Evolutionary conservation across 2,888 invertebrate species (phyloP), one percentile per base, ranked within the genome.

Genomic region (Branchellion lobata): DNA sequence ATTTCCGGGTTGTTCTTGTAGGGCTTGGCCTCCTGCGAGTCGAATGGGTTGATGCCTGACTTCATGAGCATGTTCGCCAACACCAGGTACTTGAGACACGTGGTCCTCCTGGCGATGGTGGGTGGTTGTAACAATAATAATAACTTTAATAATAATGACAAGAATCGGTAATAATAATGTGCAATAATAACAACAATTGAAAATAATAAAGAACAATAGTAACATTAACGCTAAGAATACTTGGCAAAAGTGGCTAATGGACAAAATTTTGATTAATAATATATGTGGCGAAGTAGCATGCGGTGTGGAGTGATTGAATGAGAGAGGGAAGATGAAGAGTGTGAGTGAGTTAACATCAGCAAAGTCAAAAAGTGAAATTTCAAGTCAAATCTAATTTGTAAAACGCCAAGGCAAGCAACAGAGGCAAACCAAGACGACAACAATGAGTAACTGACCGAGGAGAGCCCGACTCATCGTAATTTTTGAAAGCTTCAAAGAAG

Each of bases 1-100:
- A 99, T 98, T 89, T 99, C 98, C 0, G 97, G 96, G 89, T 99
- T 98, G 87, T 98, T 98, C 89, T 97, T 98, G 87, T 99, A 99
- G 0, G 99, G 98, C 87, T 99, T 99, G 0, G 98, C 98, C 90
- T 99, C 99, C 90, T 99, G 98, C 0, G 97, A 97, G 89, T 99
- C 99, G 88, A 99, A 99, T 0, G 99, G 99, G 89, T 99, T 99
- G 83, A 99, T 99, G 53, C 96, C 97, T 2, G 97, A 98, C 87
- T 98, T 97, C 96, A 98, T 99, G 90, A 89, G 93, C 99, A 99
- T 99, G 88, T 97, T 99, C 27, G 99, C 98, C 85, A 99, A 89
- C 57, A 99, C 98, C 84, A 99, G 90, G 88, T 99, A 99, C 89
- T 99, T 99, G 79, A 99, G 90, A 87, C 98, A 99, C 0, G 96